Percentiles rank a stretch among this genome's conserved stretches.
These are phyloP conservation scores for Drosophila sproati DNA, from an alignment of 1,140 invertebrate genomes.

Conservation along the genomic window DNA sequence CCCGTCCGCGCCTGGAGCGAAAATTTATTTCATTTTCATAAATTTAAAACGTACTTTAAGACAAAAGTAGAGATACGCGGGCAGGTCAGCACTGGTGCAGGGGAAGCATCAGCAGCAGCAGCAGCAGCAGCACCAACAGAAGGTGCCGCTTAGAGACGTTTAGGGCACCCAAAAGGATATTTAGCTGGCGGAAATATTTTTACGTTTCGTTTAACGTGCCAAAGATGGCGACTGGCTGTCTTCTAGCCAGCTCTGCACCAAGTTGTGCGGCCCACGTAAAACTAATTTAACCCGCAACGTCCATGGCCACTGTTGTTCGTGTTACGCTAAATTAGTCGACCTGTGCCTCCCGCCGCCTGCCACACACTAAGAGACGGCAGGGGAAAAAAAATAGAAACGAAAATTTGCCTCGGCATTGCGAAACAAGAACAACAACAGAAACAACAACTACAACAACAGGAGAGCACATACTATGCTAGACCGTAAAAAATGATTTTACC, in stretches of 20 bases:
- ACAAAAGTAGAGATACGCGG: constrained; percentile 11
- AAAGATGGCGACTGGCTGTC: constrained; percentile 62
- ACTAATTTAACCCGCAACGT: constrained; percentile 79
- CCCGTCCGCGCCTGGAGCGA: constrained; percentile 65
- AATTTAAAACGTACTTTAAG: constrained; percentile 77
- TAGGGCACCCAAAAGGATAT: constrained; percentile 78
- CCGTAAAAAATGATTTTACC: constrained; percentile 76
- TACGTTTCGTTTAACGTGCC: constrained; percentile 81
- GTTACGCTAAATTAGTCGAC: constrained; percentile 78
- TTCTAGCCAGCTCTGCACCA: background rate
- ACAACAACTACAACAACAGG: constrained; percentile 1
- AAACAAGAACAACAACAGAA: constrained; percentile 24
- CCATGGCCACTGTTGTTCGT: constrained; percentile 78
- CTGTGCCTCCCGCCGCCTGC: constrained; percentile 39
- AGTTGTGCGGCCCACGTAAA: constrained; percentile 75
- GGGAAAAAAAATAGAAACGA: constrained; percentile 28
- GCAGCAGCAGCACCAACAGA: constrained; percentile 17
- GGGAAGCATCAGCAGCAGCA: background rate
- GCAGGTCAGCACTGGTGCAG: no score
- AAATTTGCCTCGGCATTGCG: constrained; percentile 34
- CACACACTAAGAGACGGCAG: background rate
- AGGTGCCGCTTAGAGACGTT: constrained; percentile 56
- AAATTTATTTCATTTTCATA: constrained; percentile 77
- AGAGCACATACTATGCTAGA: constrained; percentile 19
- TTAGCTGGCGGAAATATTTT: constrained; percentile 82